A percentile compares a stretch with the other conserved stretches of the same genome.
Conservation (phyloP, 2,888 invertebrate species). For the Parnassius smintheus region DNA sequence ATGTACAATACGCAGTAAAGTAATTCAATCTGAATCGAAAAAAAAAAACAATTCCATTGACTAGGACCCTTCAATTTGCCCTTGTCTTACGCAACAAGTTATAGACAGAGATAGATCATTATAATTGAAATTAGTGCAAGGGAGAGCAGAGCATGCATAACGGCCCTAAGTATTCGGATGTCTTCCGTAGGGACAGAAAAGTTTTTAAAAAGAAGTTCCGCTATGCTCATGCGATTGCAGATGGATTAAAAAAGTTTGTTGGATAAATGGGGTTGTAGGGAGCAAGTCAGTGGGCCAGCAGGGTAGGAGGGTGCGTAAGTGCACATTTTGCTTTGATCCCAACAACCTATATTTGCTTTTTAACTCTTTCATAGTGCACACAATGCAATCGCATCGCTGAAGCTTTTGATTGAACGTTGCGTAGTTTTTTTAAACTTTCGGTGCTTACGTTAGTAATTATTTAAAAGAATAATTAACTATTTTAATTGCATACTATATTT, state of each 20-base stretch:
- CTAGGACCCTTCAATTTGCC: conserved; percentile 45
- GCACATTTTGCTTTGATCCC: too few species aligned
- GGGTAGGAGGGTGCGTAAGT: conserved; percentile 40
- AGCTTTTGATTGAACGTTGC: too few species aligned
- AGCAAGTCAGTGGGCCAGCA: conserved; percentile 58
- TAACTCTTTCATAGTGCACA: too few species aligned
- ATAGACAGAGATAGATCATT: conserved; percentile 42
- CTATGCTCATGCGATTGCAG: conserved; percentile 36
- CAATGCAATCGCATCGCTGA: too few species aligned
- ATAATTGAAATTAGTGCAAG: conserved; percentile 32
- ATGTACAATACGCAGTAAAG: conserved; percentile 10
- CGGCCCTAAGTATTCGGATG: conserved; percentile 61
- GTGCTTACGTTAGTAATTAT: too few species aligned
- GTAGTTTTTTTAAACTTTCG: too few species aligned
- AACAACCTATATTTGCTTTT: too few species aligned
- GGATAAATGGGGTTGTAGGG: conserved; percentile 20
- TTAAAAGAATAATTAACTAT: too few species aligned
- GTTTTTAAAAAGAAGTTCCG: conserved; percentile 51
- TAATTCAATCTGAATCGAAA: conserved; percentile 37
- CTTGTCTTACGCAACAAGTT: conserved; percentile 52
- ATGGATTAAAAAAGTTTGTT: conserved; percentile 27
- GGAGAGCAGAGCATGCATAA: conserved; percentile 51
- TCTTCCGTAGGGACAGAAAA: conserved; percentile 54
- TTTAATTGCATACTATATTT: too few species aligned
- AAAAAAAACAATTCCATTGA: conserved; percentile 48